phyloP scores from a whole-genome alignment of 1,140 invertebrate genomes.

The Olivierus martensii region DNA sequence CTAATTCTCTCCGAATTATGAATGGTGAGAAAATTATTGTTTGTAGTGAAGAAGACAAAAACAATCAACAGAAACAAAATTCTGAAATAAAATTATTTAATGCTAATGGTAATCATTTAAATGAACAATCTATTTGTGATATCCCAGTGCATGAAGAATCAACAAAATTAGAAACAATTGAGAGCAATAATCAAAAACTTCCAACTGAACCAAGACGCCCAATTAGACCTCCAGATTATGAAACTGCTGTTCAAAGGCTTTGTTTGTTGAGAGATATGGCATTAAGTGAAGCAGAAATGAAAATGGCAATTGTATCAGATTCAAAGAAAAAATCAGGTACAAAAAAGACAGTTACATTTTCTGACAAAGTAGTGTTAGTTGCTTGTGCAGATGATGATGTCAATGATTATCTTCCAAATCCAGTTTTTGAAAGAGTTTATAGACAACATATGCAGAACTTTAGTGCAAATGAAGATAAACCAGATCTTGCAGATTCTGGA shows the following conservation, averaged over 20 bases:
- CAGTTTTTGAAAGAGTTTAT: slow-evolving; percentile 67
- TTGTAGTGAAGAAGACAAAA: not conserved
- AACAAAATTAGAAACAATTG: not conserved
- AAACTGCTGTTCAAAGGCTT: slow-evolving; percentile 23
- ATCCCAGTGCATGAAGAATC: not conserved
- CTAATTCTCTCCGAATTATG: not conserved
- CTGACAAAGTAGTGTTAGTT: slow-evolving; percentile 79
- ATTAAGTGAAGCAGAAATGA: no score
- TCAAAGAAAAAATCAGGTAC: slow-evolving; percentile 21
- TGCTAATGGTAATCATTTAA: no score
- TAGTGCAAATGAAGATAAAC: slow-evolving; percentile 23
- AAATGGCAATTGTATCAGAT: slow-evolving; percentile 3
- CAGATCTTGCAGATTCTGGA: slow-evolving; percentile 25
- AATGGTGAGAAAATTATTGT: not conserved
- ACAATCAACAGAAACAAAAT: not conserved
- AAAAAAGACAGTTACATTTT: slow-evolving; percentile 90
- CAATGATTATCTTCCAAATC: slow-evolving; percentile 81
- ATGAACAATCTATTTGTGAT: not conserved
- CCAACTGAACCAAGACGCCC: slow-evolving; percentile 11
- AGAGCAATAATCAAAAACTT: not conserved
- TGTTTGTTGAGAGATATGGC: slow-evolving; percentile 6
- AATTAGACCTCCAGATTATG: slow-evolving; percentile 22
- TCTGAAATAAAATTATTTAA: not conserved
- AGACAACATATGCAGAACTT: slow-evolving; percentile 45
- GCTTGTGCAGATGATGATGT: slow-evolving; percentile 71